A percentile compares a stretch with the other conserved stretches of the same genome.
phyloP scores from a whole-genome alignment of 2,113 vertebrate species.

The Hipposideros armiger region DNA sequence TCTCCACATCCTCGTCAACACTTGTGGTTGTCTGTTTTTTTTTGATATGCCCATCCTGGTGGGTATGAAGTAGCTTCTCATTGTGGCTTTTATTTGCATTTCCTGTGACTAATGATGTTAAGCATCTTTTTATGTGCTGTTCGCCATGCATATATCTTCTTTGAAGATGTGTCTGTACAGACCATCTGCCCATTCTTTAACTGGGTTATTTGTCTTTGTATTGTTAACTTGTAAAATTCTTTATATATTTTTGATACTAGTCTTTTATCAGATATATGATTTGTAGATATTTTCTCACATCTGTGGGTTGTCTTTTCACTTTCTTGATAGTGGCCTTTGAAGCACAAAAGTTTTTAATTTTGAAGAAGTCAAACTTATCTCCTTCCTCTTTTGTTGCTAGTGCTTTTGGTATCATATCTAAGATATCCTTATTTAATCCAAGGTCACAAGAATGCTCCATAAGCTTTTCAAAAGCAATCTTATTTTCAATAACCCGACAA shows the following conservation, averaged over 20 bases:
- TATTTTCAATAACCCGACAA: background rate
- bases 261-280: background rate
- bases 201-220: background rate
- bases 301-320: background rate
- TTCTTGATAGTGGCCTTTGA: conserved; percentile 3
- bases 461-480: background rate
- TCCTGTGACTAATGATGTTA: background rate
- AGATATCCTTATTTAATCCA: background rate
- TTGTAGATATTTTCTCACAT: background rate
- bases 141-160: background rate
- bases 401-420: background rate
- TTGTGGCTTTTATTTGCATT: conserved; percentile 6
- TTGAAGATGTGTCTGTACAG: background rate
- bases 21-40: background rate
- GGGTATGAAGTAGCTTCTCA: background rate
- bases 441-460: background rate
- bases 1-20: background rate
- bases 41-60: too few species aligned
- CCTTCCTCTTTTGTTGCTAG: background rate
- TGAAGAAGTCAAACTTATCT: background rate
- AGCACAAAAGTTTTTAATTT: conserved; percentile 8
- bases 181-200: background rate
- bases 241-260: background rate
- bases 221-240: background rate
- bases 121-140: background rate